Conservation (phyloP, 2,888 invertebrate genomes). For the Tetramorium bicarinatum region DNA sequence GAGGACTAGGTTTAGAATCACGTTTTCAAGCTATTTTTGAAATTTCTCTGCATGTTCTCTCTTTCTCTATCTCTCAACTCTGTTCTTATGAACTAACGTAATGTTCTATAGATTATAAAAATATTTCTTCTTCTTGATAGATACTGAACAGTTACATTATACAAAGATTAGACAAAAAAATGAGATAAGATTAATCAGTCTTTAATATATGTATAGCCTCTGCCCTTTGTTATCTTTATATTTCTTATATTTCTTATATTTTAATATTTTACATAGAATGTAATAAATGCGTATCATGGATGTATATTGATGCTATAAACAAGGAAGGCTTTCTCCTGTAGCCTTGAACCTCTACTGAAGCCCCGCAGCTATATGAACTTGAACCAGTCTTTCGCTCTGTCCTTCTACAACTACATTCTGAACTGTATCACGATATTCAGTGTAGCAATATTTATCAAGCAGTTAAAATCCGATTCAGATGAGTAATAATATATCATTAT, state of each 20-base stretch:
- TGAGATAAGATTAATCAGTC: neutral
- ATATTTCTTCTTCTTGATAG: neutral
- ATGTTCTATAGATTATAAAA: neutral
- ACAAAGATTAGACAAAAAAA: neutral
- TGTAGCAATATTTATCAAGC: neutral
- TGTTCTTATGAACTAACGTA: neutral
- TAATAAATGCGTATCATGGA: constrained; percentile 8
- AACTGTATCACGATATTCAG: neutral
- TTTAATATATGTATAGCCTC: neutral
- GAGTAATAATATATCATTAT: neutral
- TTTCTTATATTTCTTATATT: no score
- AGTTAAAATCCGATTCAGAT: neutral
- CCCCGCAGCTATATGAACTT: constrained; percentile 82
- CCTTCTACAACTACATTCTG: constrained; percentile 15
- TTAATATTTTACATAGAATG: neutral
- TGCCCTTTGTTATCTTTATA: neutral
- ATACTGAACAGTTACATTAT: neutral
- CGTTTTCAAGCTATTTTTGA: constrained; percentile 66
- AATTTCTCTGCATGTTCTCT: constrained; percentile 51
- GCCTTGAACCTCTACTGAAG: constrained; percentile 80
- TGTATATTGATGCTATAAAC: constrained; percentile 67
- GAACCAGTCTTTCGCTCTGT: constrained; percentile 82
- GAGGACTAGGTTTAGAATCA: neutral
- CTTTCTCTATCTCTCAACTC: neutral
- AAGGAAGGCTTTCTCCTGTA: constrained; percentile 83